Conservation (phyloP, 1,140 invertebrate species). For the Coenobita brevimanus region DNA sequence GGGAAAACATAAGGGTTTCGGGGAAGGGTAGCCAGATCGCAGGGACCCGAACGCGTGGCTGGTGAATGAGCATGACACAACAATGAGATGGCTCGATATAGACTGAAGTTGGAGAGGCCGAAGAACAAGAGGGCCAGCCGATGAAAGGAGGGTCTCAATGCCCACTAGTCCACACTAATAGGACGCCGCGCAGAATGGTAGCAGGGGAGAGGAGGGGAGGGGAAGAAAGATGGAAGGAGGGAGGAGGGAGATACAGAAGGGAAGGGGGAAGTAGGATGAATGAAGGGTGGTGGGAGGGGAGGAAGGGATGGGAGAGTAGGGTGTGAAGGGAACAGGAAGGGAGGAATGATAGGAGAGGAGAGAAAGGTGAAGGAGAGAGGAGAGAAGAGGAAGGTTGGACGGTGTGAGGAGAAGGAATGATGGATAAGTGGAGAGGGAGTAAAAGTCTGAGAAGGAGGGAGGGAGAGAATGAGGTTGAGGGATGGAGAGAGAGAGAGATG, state of each 20-base stretch:
- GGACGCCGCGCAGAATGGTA: slow-evolving; percentile 32
- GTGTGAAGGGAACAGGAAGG: not conserved
- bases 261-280: not conserved
- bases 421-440: not conserved
- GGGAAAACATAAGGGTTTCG: too few species aligned
- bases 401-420: not conserved
- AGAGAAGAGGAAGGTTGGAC: not conserved
- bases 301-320: not conserved
- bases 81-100: slow-evolving; percentile 66
- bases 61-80: slow-evolving; percentile 62
- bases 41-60: slow-evolving; percentile 41
- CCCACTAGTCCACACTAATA: slow-evolving; percentile 50
- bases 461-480: not conserved
- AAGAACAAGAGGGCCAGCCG: slow-evolving; percentile 59
- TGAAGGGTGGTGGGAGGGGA: not conserved
- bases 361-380: not conserved
- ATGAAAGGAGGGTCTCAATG: slow-evolving; percentile 61
- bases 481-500: not conserved
- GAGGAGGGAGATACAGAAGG: too few species aligned
- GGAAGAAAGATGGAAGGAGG: slow-evolving; percentile 50
- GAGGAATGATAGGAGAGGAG: not conserved
- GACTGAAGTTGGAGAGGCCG: slow-evolving; percentile 56
- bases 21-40: not conserved
- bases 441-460: not conserved
- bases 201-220: not conserved